phyloP scores from a whole-genome alignment of 2,888 invertebrate genomes.

The Lasioglossum malachurum region DNA sequence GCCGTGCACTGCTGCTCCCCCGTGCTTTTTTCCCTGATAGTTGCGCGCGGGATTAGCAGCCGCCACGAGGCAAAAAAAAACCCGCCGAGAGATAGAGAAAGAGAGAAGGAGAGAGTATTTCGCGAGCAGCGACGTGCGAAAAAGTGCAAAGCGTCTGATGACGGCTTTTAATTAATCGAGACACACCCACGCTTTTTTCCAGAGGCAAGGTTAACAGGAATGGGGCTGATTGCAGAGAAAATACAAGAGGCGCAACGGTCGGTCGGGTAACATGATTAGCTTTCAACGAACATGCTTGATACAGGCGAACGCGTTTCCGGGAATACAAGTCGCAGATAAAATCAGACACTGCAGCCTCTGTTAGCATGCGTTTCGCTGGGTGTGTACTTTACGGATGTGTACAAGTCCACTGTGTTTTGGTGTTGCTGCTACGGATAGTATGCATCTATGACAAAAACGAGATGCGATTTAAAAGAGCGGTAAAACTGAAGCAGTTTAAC shows the following conservation, averaged over 20 bases:
- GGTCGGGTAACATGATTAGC: background rate
- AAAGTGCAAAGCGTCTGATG: background rate
- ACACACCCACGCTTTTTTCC: background rate
- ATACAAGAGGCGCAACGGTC: background rate
- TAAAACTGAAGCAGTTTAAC: too few relatives aligned
- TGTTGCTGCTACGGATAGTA: too few relatives aligned
- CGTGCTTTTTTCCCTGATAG: slow-evolving; percentile 27
- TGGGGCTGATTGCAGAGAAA: background rate
- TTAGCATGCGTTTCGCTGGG: too few relatives aligned
- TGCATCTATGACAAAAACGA: too few relatives aligned
- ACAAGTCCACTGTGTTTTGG: too few relatives aligned
- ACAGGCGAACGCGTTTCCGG: background rate
- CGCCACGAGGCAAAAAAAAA: background rate
- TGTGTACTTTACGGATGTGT: too few relatives aligned
- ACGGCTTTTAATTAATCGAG: slow-evolving; percentile 39
- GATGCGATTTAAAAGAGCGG: too few relatives aligned
- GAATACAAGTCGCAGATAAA: background rate
- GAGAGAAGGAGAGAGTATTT: background rate
- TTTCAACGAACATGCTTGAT: background rate
- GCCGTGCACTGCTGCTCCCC: background rate
- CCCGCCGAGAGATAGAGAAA: background rate
- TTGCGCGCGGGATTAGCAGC: slow-evolving; percentile 32
- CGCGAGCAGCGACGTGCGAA: slow-evolving; percentile 29
- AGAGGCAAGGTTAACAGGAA: background rate
- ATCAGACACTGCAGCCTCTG: background rate